These are phyloP conservation scores for Danio tinwini DNA, from an alignment of 2,797 vertebrate species.

Conservation along the genomic window DNA sequence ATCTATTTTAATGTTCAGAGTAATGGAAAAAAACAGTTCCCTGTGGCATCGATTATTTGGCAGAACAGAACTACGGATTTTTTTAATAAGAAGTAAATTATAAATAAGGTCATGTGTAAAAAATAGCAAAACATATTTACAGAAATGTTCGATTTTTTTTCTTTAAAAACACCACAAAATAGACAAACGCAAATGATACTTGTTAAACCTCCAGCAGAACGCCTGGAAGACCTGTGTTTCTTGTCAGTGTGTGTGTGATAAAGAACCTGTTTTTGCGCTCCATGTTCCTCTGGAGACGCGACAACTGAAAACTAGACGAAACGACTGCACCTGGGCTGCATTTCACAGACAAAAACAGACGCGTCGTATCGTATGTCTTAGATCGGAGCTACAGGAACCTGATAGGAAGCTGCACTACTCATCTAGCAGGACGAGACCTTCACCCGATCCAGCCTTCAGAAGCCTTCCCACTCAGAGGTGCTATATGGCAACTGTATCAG, in stretches of 20 bases:
- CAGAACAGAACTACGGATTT: slow-evolving; percentile 67
- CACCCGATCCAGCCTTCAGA: slow-evolving; percentile 77
- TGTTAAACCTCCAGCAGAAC: slow-evolving; percentile 68
- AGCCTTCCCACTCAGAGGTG: slow-evolving; percentile 73
- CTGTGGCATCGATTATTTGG: slow-evolving; percentile 71
- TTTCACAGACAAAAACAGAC: slow-evolving; percentile 60
- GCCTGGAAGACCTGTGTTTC: slow-evolving; percentile 89
- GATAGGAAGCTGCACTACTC: slow-evolving; percentile 52
- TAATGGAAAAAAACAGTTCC: slow-evolving; percentile 64
- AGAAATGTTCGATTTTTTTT: slow-evolving; percentile 81
- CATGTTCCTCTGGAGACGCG: slow-evolving; percentile 68
- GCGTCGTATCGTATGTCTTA: slow-evolving; percentile 36
- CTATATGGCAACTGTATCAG: slow-evolving; percentile 88
- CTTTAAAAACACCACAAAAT: slow-evolving; percentile 85
- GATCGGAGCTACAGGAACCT: slow-evolving; percentile 52
- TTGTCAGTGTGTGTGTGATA: slow-evolving; percentile 51
- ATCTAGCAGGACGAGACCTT: slow-evolving; percentile 41
- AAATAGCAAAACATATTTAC: slow-evolving; percentile 85
- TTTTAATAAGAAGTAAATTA: slow-evolving; percentile 66
- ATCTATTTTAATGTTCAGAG: slow-evolving; percentile 52
- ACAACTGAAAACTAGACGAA: slow-evolving; percentile 39
- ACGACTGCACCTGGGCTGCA: slow-evolving; percentile 35
- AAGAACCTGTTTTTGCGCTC: slow-evolving; percentile 34
- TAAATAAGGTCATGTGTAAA: slow-evolving; percentile 43
- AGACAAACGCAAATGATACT: slow-evolving; percentile 82